Conservation (phyloP, 2,113 vertebrate genomes). For the Ginglymostoma cirratum region DNA sequence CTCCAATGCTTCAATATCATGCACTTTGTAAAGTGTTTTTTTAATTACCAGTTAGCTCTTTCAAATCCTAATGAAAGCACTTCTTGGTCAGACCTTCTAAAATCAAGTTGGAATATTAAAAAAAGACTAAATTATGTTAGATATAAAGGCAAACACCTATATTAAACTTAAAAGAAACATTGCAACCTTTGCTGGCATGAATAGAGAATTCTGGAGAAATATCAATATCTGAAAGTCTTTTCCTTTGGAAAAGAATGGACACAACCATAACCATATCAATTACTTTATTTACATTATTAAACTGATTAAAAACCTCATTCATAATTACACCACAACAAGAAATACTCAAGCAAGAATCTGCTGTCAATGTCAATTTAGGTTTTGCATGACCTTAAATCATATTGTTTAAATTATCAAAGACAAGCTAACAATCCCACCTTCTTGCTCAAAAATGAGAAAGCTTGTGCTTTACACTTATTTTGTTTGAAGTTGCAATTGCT, state of each 20-base stretch:
- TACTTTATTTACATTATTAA: background rate
- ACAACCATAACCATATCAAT: background rate
- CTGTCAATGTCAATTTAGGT: background rate
- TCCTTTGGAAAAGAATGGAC: background rate
- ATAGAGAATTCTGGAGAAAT: background rate
- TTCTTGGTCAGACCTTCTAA: background rate
- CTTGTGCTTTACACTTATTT: background rate
- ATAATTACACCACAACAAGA: background rate
- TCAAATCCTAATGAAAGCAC: background rate
- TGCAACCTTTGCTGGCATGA: background rate
- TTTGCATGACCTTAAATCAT: background rate
- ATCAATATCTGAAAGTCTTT: background rate
- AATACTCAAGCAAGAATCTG: too few relatives aligned
- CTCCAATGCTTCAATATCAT: background rate
- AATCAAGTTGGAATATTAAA: background rate
- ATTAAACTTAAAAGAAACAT: background rate
- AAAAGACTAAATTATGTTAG: background rate
- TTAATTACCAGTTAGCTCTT: background rate
- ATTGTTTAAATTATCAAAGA: background rate
- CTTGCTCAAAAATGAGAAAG: background rate
- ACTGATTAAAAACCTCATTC: background rate
- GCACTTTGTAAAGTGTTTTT: too few relatives aligned
- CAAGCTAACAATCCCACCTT: background rate
- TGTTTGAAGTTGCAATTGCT: background rate
- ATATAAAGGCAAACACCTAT: background rate